These are phyloP conservation scores for Ceryle rudis DNA, from an alignment of 2,797 vertebrate species.

Conservation along the genomic window DNA sequence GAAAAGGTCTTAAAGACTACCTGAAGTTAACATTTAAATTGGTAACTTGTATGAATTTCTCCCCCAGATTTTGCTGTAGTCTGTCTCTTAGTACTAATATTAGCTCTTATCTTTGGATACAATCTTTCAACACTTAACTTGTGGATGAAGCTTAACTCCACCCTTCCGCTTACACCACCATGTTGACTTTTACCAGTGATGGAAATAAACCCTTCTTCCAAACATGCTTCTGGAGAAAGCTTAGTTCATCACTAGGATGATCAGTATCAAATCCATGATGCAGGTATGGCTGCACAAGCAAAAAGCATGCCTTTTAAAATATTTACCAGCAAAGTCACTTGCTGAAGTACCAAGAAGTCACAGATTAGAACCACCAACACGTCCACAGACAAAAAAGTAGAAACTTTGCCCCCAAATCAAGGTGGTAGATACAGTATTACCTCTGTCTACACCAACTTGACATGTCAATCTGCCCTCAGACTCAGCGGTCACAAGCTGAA, in stretches of 20 bases:
- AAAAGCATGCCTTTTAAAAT: neutral
- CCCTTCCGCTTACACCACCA: neutral
- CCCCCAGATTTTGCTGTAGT: neutral
- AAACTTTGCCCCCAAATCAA: neutral
- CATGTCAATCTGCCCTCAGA: neutral
- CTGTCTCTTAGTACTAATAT: neutral
- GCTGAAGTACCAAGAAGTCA: neutral
- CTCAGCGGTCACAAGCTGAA: neutral
- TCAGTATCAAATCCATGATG: neutral
- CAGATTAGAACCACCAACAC: neutral
- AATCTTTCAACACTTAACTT: neutral
- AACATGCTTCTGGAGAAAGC: neutral
- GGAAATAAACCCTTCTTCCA: neutral
- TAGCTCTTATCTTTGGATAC: neutral
- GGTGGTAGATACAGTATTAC: neutral
- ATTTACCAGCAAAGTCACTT: neutral
- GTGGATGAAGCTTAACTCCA: neutral
- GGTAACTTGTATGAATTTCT: accelerated
- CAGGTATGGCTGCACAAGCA: too few relatives aligned
- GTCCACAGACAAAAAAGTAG: neutral
- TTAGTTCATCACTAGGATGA: neutral
- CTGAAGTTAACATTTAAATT: neutral
- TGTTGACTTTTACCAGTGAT: neutral
- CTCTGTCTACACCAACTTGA: neutral
- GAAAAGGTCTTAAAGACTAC: neutral